Percentiles rank a stretch among this genome's conserved stretches.
Evolutionary conservation across 2,113 vertebrate species (phyloP).

Genomic region (Grantiella picta): DNA sequence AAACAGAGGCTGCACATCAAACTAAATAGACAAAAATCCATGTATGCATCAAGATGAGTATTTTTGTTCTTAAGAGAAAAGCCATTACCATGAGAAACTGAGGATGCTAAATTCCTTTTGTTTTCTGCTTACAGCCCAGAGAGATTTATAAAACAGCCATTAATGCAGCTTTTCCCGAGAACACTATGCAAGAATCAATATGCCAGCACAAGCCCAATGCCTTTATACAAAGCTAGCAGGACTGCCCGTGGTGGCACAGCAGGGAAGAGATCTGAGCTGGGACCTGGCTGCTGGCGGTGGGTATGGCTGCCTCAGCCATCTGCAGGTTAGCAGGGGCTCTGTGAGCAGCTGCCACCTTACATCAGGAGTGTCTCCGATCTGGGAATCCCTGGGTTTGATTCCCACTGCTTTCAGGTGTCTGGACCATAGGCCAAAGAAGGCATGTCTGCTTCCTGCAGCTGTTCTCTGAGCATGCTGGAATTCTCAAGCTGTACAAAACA

Average conservation of each 20-base stretch:
- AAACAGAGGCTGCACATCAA: background rate
- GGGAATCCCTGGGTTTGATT: background rate
- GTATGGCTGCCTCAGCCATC: background rate
- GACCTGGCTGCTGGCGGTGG: background rate
- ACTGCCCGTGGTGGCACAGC: fast-evolving
- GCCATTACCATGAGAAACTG: background rate
- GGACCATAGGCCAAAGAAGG: background rate
- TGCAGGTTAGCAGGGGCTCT: background rate
- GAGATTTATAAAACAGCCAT: background rate
- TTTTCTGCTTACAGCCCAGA: background rate
- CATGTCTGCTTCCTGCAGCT: background rate
- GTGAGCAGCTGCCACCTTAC: background rate
- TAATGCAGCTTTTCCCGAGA: background rate
- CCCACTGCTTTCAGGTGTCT: background rate
- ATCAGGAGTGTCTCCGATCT: background rate
- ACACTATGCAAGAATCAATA: background rate
- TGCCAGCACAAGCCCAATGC: background rate
- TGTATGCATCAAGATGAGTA: background rate
- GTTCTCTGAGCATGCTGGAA: background rate
- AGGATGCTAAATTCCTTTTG: background rate
- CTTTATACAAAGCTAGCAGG: background rate
- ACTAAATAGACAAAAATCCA: background rate
- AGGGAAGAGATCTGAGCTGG: background rate
- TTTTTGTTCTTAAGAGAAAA: background rate
- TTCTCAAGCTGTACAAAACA: background rate